phyloP scores from a whole-genome alignment of 1,140 invertebrate species.

The Uloborus diversus region DNA sequence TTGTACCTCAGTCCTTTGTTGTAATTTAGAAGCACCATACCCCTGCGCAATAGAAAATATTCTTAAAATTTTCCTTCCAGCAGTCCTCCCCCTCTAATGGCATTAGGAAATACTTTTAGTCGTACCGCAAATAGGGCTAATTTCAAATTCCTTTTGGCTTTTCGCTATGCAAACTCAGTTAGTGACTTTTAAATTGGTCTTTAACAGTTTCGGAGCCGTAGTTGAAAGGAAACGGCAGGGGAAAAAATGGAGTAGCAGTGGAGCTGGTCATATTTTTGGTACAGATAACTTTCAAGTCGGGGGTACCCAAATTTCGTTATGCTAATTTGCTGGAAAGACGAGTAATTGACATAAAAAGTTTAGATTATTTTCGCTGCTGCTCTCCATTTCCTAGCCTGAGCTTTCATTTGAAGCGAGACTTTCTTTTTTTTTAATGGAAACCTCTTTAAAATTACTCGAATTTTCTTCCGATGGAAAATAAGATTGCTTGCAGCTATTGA shows the following conservation, averaged over 20 bases:
- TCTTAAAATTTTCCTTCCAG: neutral
- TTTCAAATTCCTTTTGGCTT: conserved; percentile 36
- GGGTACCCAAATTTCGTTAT: conserved; percentile 27
- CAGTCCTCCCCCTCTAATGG: neutral
- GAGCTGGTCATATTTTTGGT: neutral
- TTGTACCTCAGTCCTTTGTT: conserved; percentile 6
- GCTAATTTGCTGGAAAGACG: conserved; percentile 27
- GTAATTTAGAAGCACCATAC: neutral
- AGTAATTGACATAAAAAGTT: conserved; percentile 50
- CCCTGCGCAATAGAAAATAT: neutral
- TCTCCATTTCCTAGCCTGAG: neutral
- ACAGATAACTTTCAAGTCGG: conserved; percentile 17
- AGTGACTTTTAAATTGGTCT: conserved; percentile 49
- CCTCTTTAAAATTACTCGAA: neutral
- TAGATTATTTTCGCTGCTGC: conserved; percentile 15
- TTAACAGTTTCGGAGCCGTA: conserved; percentile 10
- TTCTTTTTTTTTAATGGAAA: conserved; percentile 33
- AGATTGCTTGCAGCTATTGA: no score
- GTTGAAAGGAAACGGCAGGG: neutral
- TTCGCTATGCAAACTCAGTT: conserved; percentile 18
- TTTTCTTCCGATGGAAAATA: no score
- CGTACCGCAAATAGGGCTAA: neutral
- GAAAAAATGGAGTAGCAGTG: neutral
- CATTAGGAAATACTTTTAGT: conserved; percentile 12
- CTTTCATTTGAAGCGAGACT: neutral